Conservation (phyloP, 1,140 invertebrate species). For the Monomorium pharaonis region DNA sequence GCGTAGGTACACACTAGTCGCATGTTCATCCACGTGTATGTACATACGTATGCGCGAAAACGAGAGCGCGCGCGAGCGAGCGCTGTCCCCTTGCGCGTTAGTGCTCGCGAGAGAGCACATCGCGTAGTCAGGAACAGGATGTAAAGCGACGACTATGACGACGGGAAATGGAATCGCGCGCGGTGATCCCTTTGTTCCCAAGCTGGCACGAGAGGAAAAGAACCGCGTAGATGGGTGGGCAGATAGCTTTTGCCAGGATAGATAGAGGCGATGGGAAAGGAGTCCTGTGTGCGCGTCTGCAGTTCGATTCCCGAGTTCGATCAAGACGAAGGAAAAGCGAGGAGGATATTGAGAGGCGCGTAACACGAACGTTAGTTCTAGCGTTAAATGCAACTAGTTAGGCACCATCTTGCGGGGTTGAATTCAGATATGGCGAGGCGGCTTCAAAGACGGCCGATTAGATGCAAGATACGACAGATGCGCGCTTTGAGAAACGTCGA, state of each 20-base stretch:
- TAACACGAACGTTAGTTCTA: neutral
- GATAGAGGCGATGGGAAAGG: neutral
- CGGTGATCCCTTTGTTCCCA: constrained; percentile 20
- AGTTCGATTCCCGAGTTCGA: constrained; percentile 15
- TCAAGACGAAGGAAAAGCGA: neutral
- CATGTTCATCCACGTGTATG: constrained; percentile 5
- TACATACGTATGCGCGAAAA: constrained; percentile 7
- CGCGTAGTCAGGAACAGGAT: constrained; percentile 68
- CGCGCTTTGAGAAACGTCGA: constrained; percentile 60
- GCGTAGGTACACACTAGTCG: neutral
- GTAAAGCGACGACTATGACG: constrained; percentile 73
- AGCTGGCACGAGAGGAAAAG: constrained; percentile 24
- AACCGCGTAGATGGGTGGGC: constrained; percentile 24
- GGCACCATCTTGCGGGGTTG: neutral
- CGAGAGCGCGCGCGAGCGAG: constrained; percentile 23
- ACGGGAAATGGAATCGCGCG: constrained; percentile 72
- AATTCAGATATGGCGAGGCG: neutral
- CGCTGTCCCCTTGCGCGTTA: constrained; percentile 35
- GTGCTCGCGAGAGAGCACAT: constrained; percentile 53
- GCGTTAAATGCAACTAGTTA: constrained; percentile 2
- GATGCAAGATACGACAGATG: constrained; percentile 57
- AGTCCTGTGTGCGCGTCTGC: neutral
- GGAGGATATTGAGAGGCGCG: constrained; percentile 13
- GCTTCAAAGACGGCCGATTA: constrained; percentile 25
- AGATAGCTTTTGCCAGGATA: neutral